Evolutionary conservation across 2,797 vertebrate genomes (phyloP).

Genomic region (Gouania willdenowi): DNA sequence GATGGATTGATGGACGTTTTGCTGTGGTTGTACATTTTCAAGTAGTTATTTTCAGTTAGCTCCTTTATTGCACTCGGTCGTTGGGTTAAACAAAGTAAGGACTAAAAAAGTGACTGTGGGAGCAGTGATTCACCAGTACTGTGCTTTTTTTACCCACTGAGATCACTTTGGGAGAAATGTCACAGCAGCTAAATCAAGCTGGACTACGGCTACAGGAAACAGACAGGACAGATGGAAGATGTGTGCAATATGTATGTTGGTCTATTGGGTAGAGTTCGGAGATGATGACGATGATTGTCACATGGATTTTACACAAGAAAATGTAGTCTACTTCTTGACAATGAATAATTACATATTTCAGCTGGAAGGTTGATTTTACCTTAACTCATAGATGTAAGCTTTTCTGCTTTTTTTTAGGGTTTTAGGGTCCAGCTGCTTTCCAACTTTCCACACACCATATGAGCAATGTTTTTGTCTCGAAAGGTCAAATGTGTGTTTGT

Average conservation of each 20-base stretch:
- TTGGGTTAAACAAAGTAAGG: conserved; percentile 50
- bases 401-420: too few species aligned
- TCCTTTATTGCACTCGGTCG: conserved; percentile 68
- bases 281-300: not conserved
- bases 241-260: not conserved
- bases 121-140: conserved; percentile 9
- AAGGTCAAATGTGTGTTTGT: not conserved
- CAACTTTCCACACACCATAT: too few species aligned
- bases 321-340: not conserved
- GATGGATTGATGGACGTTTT: conserved; percentile 31
- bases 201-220: conserved; percentile 38
- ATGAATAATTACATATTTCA: conserved; percentile 10
- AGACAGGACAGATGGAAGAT: conserved; percentile 21
- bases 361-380: not conserved
- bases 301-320: too few species aligned
- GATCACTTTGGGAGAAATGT: conserved; percentile 59
- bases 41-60: conserved; percentile 60
- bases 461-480: too few species aligned
- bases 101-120: conserved; percentile 6
- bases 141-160: conserved; percentile 46
- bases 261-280: conserved; percentile 7
- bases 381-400: not conserved
- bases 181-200: conserved; percentile 68
- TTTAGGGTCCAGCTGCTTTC: too few species aligned
- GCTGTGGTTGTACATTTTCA: conserved; percentile 31